A percentile compares a stretch with the other conserved stretches of the same genome.
These are phyloP conservation scores for Phytoseiulus persimilis DNA, from an alignment of 2,888 invertebrate species.

Conservation along the genomic window DNA sequence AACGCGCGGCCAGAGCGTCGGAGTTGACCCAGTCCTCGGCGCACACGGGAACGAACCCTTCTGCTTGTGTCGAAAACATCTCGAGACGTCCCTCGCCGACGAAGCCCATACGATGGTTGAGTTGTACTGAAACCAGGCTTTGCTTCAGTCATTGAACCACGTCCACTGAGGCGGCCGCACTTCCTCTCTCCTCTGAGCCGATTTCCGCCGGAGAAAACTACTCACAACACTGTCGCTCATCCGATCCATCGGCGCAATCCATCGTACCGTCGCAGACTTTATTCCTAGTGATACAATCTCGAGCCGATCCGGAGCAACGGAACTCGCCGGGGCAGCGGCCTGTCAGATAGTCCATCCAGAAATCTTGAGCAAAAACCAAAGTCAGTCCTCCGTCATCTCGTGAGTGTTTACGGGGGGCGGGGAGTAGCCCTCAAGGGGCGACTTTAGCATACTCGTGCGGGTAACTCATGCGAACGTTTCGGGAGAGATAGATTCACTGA, in stretches of 20 bases:
- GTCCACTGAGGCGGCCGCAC: not conserved
- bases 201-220: not conserved
- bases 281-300: constrained; percentile 43
- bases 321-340: constrained; percentile 36
- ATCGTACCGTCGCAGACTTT: constrained; percentile 45
- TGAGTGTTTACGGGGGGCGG: too few species aligned
- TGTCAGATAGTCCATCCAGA: constrained; percentile 34
- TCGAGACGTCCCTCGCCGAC: constrained; percentile 45
- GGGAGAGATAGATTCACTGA: not conserved
- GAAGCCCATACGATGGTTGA: constrained; percentile 40
- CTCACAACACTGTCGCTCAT: constrained; percentile 46
- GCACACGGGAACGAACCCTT: constrained; percentile 45
- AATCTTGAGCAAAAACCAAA: constrained; percentile 17
- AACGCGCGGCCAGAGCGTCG: constrained; percentile 39
- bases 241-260: constrained; percentile 46
- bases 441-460: too few species aligned
- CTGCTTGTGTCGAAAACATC: constrained; percentile 43
- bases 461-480: too few species aligned
- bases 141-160: too few species aligned
- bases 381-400: not conserved
- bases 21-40: constrained; percentile 45
- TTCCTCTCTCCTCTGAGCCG: constrained; percentile 12
- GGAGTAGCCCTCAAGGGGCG: too few species aligned
- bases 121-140: constrained; percentile 41
- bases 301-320: constrained; percentile 35